phyloP scores from a whole-genome alignment of 2,113 vertebrate species.

The Scomber colias region DNA sequence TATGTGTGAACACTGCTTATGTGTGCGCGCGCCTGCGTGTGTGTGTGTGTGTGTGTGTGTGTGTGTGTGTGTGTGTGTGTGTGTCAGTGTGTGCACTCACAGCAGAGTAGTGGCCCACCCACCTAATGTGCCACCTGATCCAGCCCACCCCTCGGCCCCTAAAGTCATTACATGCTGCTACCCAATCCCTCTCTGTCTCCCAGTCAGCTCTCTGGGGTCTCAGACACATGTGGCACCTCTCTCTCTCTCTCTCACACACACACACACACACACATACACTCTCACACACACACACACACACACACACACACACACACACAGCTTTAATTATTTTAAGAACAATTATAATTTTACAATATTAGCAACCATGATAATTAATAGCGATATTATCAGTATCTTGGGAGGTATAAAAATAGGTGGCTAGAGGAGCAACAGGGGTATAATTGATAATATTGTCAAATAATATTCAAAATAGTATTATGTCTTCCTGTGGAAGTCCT shows the following conservation, averaged over 20 bases:
- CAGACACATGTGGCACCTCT: slow-evolving; percentile 15
- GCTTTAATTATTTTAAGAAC: slow-evolving; percentile 23
- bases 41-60: slow-evolving; percentile 10
- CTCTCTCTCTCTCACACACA: too few species aligned
- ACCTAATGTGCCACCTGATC: slow-evolving; percentile 76
- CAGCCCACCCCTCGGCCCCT: slow-evolving; percentile 51
- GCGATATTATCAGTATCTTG: too few species aligned
- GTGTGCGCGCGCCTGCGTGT: slow-evolving; percentile 11
- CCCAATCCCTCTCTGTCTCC: slow-evolving; percentile 47
- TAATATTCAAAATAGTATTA: too few species aligned
- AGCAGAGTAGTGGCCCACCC: slow-evolving; percentile 58
- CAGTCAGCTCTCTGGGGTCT: slow-evolving; percentile 40
- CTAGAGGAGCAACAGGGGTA: too few species aligned
- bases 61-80: slow-evolving; percentile 17
- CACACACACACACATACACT: slow-evolving; percentile 19
- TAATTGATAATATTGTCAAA: too few species aligned
- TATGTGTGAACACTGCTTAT: not conserved
- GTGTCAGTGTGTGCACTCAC: slow-evolving; percentile 5
- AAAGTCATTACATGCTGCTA: slow-evolving; percentile 72
- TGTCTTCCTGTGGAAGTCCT: not conserved
- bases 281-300: slow-evolving; percentile 30
- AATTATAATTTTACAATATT: slow-evolving; percentile 6
- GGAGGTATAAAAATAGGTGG: too few species aligned
- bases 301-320: slow-evolving; percentile 13
- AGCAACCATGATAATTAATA: not conserved